phyloP scores from a whole-genome alignment of 2,113 vertebrate species.

The Galemys pyrenaicus region DNA sequence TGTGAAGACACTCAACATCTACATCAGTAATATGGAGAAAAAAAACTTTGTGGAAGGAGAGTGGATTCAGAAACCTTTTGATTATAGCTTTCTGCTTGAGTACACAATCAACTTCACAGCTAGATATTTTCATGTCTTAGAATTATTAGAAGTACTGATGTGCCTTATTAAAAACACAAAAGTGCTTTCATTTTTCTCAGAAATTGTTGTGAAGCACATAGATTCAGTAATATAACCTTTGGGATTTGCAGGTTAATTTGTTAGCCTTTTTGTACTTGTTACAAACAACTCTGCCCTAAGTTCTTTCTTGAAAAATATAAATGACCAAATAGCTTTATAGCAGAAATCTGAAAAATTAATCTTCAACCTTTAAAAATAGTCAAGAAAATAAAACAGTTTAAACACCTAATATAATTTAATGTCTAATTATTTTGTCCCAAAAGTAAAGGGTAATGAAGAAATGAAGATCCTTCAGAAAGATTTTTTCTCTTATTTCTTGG shows the following conservation, averaged over 20 bases:
- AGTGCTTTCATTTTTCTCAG: constrained; percentile 57
- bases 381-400: background rate
- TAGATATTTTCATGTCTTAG: constrained; percentile 60
- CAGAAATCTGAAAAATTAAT: constrained; percentile 14
- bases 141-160: constrained; percentile 61
- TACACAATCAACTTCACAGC: constrained; percentile 74
- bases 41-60: constrained; percentile 13
- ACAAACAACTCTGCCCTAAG: background rate
- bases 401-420: constrained; percentile 1
- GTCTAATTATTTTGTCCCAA: background rate
- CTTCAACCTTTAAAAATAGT: background rate
- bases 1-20: constrained; percentile 51
- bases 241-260: constrained; percentile 43
- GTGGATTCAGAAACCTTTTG: constrained; percentile 54
- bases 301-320: constrained; percentile 33
- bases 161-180: constrained; percentile 60
- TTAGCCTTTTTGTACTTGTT: background rate
- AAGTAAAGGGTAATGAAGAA: background rate
- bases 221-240: constrained; percentile 55
- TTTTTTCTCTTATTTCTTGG: background rate
- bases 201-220: constrained; percentile 59
- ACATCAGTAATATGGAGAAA: background rate
- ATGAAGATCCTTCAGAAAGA: background rate
- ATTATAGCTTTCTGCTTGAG: constrained; percentile 67
- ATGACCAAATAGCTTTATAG: background rate